Conservation (phyloP, 2,113 vertebrate species). For the Melanocharis versteri region DNA sequence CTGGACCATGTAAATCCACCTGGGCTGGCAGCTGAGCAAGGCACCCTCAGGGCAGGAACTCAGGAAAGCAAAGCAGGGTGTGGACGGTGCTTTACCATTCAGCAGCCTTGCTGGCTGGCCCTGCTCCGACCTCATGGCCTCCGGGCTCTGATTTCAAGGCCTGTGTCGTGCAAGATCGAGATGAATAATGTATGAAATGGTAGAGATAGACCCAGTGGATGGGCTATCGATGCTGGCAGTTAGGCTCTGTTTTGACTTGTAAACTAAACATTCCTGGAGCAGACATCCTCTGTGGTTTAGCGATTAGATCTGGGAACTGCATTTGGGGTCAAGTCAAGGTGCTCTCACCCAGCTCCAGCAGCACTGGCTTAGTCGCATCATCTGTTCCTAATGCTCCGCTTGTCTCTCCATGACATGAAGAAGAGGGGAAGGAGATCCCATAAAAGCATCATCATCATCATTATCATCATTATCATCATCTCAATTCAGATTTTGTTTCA, state of each 20-base stretch:
- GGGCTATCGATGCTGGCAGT: not conserved
- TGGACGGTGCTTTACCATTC: not conserved
- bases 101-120: not conserved
- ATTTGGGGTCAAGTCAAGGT: not conserved
- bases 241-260: constrained; percentile 35
- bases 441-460: not conserved
- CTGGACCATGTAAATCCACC: not conserved
- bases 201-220: not conserved
- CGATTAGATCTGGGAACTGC: constrained; percentile 13
- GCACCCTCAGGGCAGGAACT: not conserved
- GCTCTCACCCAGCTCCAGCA: not conserved
- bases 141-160: not conserved
- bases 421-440: not conserved
- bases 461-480: rapidly evolving
- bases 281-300: constrained; percentile 44
- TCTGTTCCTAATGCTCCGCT: not conserved
- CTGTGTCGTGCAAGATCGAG: not conserved
- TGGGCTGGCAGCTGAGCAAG: not conserved
- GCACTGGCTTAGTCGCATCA: not conserved
- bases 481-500: not conserved
- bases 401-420: not conserved
- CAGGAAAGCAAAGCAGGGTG: not conserved
- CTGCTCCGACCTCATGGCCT: not conserved
- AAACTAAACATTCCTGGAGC: not conserved
- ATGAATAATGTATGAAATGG: constrained; percentile 10